Percentiles rank a stretch among this genome's conserved stretches.
phyloP scores from a whole-genome alignment of 2,113 vertebrate genomes.

The Phrynocephalus versicolor region DNA sequence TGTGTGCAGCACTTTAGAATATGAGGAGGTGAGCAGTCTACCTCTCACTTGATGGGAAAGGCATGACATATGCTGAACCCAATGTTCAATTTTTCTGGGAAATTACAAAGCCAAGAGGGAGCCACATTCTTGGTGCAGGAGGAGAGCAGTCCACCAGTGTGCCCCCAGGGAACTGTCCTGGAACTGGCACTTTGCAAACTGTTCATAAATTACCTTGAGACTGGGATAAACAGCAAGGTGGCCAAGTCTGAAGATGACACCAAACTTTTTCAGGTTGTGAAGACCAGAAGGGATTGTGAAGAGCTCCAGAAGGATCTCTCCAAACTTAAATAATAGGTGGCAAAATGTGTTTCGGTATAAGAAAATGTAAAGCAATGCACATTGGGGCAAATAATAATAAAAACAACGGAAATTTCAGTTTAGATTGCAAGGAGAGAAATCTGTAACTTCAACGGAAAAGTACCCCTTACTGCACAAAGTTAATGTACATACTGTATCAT shows the following conservation, averaged over 20 bases:
- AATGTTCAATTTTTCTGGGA: background rate
- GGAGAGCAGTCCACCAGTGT: background rate
- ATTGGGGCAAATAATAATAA: too few relatives aligned
- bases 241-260: too few relatives aligned
- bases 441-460: background rate
- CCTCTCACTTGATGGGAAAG: background rate
- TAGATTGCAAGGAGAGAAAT: background rate
- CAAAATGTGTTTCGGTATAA: too few relatives aligned
- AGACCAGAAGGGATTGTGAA: too few relatives aligned
- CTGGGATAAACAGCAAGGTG: too few relatives aligned
- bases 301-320: too few relatives aligned
- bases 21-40: background rate
- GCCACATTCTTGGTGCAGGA: background rate
- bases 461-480: background rate
- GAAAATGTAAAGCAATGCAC: too few relatives aligned
- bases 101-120: background rate
- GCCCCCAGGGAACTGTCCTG: too few relatives aligned
- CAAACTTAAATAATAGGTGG: too few relatives aligned
- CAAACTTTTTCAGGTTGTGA: too few relatives aligned
- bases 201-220: too few relatives aligned
- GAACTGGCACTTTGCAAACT: too few relatives aligned
- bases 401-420: background rate
- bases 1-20: background rate
- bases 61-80: background rate
- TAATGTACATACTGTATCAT: background rate